Percentiles rank a stretch among this genome's conserved stretches.
Evolutionary conservation across 2,797 vertebrate species (phyloP).

Genomic region (Myotis vivesi): DNA sequence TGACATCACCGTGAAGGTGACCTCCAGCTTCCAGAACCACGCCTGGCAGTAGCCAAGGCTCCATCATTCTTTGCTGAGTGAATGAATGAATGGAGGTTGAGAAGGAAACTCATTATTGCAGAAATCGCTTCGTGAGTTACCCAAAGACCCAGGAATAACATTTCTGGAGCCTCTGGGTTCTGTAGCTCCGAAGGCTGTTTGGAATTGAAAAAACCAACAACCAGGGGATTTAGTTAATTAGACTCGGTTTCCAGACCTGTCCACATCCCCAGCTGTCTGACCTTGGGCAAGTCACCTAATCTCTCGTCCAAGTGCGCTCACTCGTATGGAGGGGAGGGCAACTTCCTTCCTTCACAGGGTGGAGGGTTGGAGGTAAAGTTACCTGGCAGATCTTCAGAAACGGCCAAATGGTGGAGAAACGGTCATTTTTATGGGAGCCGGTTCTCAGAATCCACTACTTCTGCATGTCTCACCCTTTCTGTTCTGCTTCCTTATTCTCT

Average conservation of each 20-base stretch:
- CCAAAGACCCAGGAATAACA: background rate
- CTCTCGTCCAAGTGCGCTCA: background rate
- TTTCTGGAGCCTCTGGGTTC: background rate
- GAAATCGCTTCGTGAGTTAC: background rate
- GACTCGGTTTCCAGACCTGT: background rate
- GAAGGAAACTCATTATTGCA: background rate
- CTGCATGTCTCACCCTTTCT: background rate
- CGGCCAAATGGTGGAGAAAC: accelerated
- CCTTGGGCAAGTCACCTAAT: background rate
- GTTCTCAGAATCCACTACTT: too few species aligned
- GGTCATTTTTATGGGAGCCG: background rate
- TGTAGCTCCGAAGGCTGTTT: background rate
- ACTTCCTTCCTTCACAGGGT: background rate
- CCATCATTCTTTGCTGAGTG: too few species aligned
- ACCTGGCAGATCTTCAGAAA: background rate
- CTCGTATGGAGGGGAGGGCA: background rate
- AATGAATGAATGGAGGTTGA: background rate
- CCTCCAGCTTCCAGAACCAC: too few species aligned
- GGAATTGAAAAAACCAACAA: background rate
- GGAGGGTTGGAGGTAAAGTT: background rate
- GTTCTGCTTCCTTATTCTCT: background rate
- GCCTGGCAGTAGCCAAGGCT: background rate
- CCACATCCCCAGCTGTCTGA: background rate
- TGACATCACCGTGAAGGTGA: background rate
- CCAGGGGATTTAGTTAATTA: background rate